A percentile compares a stretch with the other conserved stretches of the same genome.
Conservation (phyloP, 1,140 invertebrate species). For the Homalodisca vitripennis region DNA sequence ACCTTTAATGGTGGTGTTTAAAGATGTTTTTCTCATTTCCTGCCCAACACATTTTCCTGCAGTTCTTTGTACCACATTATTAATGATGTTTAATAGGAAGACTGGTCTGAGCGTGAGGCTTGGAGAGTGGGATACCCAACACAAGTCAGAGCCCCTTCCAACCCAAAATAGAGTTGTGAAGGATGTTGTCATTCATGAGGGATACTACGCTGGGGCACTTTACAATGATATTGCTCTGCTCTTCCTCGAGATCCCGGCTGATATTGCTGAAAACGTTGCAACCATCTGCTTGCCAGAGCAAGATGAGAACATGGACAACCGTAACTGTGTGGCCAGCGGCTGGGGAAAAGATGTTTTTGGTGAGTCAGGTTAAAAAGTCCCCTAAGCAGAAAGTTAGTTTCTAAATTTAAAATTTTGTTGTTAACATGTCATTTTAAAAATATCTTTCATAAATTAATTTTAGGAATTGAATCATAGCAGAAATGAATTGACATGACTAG, state of each 20-base stretch:
- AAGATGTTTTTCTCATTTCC: no score
- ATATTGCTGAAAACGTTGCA: conserved; percentile 49
- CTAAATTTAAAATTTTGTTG: no score
- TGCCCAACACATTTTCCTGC: no score
- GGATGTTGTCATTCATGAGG: conserved; percentile 46
- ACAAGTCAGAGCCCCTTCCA: conserved; percentile 52
- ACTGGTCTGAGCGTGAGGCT: conserved; percentile 46
- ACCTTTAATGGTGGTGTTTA: no score
- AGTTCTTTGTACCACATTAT: no score
- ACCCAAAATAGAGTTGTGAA: conserved; percentile 55
- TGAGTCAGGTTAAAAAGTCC: no score
- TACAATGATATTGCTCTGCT: conserved; percentile 54
- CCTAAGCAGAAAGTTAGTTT: no score
- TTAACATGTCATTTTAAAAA: no score
- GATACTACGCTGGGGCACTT: conserved; percentile 46
- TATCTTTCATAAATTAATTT: no score
- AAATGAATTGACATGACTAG: no score
- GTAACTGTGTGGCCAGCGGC: conserved; percentile 58
- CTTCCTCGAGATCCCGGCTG: conserved; percentile 44
- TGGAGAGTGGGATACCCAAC: conserved; percentile 64
- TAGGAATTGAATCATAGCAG: no score
- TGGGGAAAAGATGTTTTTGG: conserved; percentile 66
- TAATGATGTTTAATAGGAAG: no score
- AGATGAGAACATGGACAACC: conserved; percentile 35
- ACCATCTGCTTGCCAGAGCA: conserved; percentile 53